Conservation (phyloP, 2,888 invertebrate species). For the Epiblema foenella region DNA sequence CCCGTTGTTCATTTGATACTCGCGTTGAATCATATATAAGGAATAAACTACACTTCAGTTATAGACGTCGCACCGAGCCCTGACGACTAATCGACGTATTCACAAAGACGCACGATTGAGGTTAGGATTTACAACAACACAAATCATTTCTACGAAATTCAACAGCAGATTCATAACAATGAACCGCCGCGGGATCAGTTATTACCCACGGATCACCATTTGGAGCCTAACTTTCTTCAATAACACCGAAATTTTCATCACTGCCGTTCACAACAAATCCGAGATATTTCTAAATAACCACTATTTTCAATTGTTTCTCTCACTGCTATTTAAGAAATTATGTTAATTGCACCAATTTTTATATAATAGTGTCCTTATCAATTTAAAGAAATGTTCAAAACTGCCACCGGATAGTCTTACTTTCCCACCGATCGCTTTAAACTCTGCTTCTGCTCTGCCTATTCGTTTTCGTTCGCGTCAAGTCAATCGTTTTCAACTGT, state of each 20-base stretch:
- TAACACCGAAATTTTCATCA: conserved; percentile 68
- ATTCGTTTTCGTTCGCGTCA: conserved; percentile 32
- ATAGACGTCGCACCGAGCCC: conserved; percentile 70
- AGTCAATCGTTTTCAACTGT: conserved; percentile 42
- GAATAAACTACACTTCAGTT: conserved; percentile 68
- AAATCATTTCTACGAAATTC: conserved; percentile 62
- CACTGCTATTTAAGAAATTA: conserved; percentile 8
- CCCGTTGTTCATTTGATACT: conserved; percentile 91
- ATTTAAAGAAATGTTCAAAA: conserved; percentile 36
- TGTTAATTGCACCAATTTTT: conserved; percentile 1
- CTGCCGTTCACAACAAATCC: conserved; percentile 55
- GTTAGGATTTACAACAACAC: conserved; percentile 77
- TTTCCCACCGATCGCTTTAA: conserved; percentile 53
- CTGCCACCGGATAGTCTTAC: conserved; percentile 46
- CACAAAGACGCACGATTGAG: conserved; percentile 75
- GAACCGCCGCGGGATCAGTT: conserved; percentile 50
- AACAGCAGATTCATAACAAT: conserved; percentile 62
- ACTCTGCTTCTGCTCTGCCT: too few species aligned
- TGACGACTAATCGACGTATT: conserved; percentile 73
- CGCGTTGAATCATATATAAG: conserved; percentile 84
- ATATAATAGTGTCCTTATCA: conserved; percentile 28
- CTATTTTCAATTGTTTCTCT: conserved; percentile 38
- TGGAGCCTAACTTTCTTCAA: conserved; percentile 56
- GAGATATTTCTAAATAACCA: conserved; percentile 40
- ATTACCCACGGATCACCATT: conserved; percentile 52